A percentile compares a stretch with the other conserved stretches of the same genome.
Conservation (phyloP, 2,888 invertebrate genomes). For the Limnephilus auricula region DNA sequence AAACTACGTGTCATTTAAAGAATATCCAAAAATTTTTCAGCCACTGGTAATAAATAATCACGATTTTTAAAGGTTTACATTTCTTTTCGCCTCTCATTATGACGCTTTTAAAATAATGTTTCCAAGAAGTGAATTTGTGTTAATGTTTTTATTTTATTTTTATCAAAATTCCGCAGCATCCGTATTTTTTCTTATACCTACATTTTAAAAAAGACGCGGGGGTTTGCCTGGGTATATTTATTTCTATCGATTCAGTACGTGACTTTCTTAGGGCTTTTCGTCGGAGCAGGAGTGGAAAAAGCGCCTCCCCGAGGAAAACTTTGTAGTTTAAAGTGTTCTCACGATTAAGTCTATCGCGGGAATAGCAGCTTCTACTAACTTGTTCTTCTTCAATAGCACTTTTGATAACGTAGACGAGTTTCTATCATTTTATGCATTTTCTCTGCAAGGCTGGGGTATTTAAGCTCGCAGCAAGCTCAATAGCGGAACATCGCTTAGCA, state of each 20-base stretch:
- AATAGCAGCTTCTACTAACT: slow-evolving; percentile 14
- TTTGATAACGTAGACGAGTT: slow-evolving; percentile 20
- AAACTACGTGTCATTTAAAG: too few species aligned
- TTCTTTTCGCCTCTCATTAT: slow-evolving; percentile 19
- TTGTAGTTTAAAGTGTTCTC: slow-evolving; percentile 46
- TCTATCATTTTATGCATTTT: slow-evolving; percentile 36
- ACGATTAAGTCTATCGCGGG: slow-evolving; percentile 49
- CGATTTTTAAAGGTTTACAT: slow-evolving; percentile 19
- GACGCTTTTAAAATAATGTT: slow-evolving; percentile 13
- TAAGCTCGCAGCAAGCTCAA: background rate
- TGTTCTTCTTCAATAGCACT: slow-evolving; percentile 23
- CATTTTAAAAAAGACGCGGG: background rate
- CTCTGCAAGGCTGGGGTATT: background rate
- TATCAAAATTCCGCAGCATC: slow-evolving; percentile 41
- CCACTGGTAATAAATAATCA: background rate
- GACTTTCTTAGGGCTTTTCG: slow-evolving; percentile 54
- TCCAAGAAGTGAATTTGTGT: slow-evolving; percentile 14
- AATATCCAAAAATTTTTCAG: too few species aligned
- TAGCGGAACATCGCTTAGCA: background rate
- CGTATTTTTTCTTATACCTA: slow-evolving; percentile 4
- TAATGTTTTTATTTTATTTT: slow-evolving; percentile 38
- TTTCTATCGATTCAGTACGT: slow-evolving; percentile 57
- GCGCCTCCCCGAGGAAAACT: slow-evolving; percentile 43
- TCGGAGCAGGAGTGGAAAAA: slow-evolving; percentile 27
- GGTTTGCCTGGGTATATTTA: slow-evolving; percentile 44